A percentile compares a stretch with the other conserved stretches of the same genome.
Conservation (phyloP, 2,797 vertebrate species). For the Gallirallus australis region DNA sequence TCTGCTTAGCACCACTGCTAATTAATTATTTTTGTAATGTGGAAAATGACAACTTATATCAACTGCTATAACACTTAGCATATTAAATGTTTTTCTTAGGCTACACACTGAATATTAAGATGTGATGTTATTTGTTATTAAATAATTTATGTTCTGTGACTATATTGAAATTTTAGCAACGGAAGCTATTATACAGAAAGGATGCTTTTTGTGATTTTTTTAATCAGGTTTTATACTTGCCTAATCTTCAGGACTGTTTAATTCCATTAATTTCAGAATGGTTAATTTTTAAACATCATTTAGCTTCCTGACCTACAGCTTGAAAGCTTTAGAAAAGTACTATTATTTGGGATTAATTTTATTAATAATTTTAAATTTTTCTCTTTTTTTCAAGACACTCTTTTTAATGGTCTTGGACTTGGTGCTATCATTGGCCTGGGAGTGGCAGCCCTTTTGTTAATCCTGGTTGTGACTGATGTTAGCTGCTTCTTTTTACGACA, state of each 20-base stretch:
- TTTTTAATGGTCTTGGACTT: constrained; percentile 95
- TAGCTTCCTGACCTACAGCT: not conserved
- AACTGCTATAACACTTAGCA: not conserved
- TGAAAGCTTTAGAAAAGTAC: not conserved
- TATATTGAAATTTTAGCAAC: not conserved
- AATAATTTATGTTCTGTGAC: not conserved
- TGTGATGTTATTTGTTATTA: not conserved
- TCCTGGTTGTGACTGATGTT: constrained; percentile 93
- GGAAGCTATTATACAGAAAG: not conserved
- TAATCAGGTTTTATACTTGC: not conserved
- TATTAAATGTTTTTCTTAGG: not conserved
- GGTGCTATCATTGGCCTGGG: constrained; percentile 94
- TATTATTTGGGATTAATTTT: not conserved
- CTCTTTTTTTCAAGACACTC: constrained; percentile 90
- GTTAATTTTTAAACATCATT: not conserved
- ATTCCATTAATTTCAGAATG: not conserved
- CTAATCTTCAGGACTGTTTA: not conserved
- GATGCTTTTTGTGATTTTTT: not conserved
- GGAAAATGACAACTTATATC: not conserved
- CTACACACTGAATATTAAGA: not conserved
- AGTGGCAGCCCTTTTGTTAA: constrained; percentile 90
- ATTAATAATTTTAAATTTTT: constrained; percentile 15
- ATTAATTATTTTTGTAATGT: not conserved
- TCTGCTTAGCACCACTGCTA: not conserved
- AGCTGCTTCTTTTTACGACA: constrained; percentile 98